Evolutionary conservation across 2,888 invertebrate genomes (phyloP), one percentile per base, ranked within the genome.

Genomic region (Tipula lateralis): DNA sequence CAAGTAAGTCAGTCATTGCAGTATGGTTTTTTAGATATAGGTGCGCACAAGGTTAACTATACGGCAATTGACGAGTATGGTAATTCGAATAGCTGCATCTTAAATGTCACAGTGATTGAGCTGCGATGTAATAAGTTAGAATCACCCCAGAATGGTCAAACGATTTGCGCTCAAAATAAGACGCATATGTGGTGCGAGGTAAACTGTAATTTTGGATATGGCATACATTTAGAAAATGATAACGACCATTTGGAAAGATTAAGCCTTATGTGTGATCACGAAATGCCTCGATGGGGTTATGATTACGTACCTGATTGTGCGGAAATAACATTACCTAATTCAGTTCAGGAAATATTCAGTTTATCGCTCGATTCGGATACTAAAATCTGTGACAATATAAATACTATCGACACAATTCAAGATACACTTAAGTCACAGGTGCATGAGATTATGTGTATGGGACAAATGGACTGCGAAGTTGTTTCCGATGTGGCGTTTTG

Each of bases 121-220:
- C 50, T 86, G 13, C 86, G 84, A 16, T 93, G 92, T 86, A 88
- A 91, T 84, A 88, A 91, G 32, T 89, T 91, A 1, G 87, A 88
- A 1, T 88, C 90, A n/a, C 91, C 92, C 0, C 86, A 88, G 5
- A 91, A 92, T 86, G 92, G 92, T 0, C 88, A 89, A 44, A 87
- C 90, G 0, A 89, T 91, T 82, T 93, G 93, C 86, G 89, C 89
- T 0, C 89, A 89, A 80, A 88, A 88, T n/a, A 87, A 88, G 0
- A 89, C 89, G 9, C 90, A 89, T 5, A 90, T 91, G 0, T 89
- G 90, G 85, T 94, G 94, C 87, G 89, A 91, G 3, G 88, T 93
- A 29, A 91, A 91, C 7, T 94, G 94, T 87, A 89, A 92, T 84
- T 91, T 92, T 84, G 94, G 93, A 0, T 94, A 92, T 87, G 92